phyloP scores from a whole-genome alignment of 2,113 vertebrate genomes.

The Chlorodrepanis virens region DNA sequence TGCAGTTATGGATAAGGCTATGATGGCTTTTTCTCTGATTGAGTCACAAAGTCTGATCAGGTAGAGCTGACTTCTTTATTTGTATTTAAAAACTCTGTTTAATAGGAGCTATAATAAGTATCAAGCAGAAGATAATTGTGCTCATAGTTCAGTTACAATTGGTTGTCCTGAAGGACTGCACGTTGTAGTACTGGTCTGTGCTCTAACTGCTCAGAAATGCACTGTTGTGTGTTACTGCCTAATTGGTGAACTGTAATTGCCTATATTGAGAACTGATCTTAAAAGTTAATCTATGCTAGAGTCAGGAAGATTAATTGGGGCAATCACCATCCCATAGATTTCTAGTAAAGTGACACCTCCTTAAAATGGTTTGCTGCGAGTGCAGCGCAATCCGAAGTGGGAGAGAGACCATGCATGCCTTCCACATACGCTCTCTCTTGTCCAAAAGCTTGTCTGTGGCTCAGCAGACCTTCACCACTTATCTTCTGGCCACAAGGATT shows the following conservation, averaged over 20 bases:
- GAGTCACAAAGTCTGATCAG: not conserved
- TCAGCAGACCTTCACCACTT: not conserved
- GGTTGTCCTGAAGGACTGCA: not conserved
- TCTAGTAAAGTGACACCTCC: not conserved
- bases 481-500: not conserved
- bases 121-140: conserved; percentile 25
- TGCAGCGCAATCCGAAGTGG: not conserved
- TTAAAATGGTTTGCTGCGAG: conserved; percentile 18
- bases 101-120: conserved; percentile 42
- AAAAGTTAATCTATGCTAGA: conserved; percentile 42
- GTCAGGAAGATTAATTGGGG: conserved; percentile 51
- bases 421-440: not conserved
- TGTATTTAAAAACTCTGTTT: conserved; percentile 22
- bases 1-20: not conserved
- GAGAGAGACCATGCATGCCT: not conserved
- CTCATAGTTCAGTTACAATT: not conserved
- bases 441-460: not conserved
- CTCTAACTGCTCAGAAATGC: conserved; percentile 9
- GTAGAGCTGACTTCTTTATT: conserved; percentile 6
- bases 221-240: conserved; percentile 40
- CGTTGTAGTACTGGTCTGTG: not conserved
- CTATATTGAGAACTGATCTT: conserved; percentile 33
- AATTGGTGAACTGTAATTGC: conserved; percentile 41
- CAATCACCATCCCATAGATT: conserved; percentile 52
- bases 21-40: not conserved